Evolutionary conservation across 2,888 invertebrate genomes (phyloP), one percentile per base, ranked within the genome.

Genomic region (Apotomis capreana): DNA sequence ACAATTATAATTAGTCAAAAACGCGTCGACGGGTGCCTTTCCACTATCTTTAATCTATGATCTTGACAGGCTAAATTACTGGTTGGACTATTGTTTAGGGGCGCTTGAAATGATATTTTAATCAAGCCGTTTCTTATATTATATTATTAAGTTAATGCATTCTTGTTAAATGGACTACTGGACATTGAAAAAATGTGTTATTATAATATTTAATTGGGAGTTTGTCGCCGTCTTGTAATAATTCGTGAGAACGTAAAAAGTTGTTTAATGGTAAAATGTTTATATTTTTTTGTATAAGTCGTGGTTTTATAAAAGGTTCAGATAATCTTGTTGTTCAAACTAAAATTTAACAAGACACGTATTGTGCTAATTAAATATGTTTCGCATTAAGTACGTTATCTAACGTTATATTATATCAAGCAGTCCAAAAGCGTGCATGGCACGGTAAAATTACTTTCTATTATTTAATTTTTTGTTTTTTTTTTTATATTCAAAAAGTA

Each of bases 1-100:
- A 81, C 83, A 79, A 83, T 84, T 82, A 83, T 83, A 84, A 86
- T 86, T 84, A 85, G 81, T 84, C 75, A 79, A 78, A 80, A 81
- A 77, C 73, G 81, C 78, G 79, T 74, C 78, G 79, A 79, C 72
- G 75, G 69, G 65, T 68, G 70, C 75, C 69, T 76, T 74, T 68
- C 70, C 52, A 62, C 62, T 68, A 72, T 72, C 55, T 68, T n/a
- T 73, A 67, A 74, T 76, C 75, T 62, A 52, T 26, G 57, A 77
- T 77, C 76, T 76, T 75, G 75, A 74, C 75, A 76, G 73, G 44
- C 58, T 70, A 75, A 75, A 77, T 74, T 55, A 72, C 71, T 62
- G 57, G 60, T 36, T 9, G 59, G 51, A 36, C 63, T 63, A 68
- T 72, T 72, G 63, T 68, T 68, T 68, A 60, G 67, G 71, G 68